Evolutionary conservation across 2,888 invertebrate genomes (phyloP).

Genomic region (Pantelozetes paolii): DNA sequence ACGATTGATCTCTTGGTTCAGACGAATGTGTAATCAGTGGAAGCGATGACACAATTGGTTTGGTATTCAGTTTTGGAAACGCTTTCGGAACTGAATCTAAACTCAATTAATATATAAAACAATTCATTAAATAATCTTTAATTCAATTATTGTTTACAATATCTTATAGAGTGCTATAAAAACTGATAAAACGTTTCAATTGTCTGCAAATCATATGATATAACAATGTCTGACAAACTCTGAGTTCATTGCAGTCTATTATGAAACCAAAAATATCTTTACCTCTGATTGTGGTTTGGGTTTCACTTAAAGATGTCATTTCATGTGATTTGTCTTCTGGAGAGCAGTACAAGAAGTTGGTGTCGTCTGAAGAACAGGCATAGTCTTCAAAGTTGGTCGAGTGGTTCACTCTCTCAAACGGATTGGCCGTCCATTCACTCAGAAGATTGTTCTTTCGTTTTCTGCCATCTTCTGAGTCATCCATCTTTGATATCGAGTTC

Average conservation of each 20-base stretch:
- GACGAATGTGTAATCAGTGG: neutral
- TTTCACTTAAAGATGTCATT: neutral
- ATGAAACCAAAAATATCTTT: neutral
- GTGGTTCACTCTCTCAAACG: slow-evolving; percentile 32
- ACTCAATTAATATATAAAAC: no score
- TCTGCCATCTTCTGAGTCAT: slow-evolving; percentile 1
- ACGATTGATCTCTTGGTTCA: slow-evolving; percentile 3
- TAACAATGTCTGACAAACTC: no score
- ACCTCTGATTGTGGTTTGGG: neutral
- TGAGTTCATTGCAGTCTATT: no score
- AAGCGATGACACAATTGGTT: neutral
- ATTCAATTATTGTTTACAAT: no score
- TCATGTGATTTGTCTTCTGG: neutral
- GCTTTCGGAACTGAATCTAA: neutral
- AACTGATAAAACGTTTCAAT: no score
- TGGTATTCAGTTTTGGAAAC: neutral
- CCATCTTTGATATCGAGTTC: neutral
- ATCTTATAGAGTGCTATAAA: no score
- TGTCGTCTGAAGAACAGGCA: slow-evolving; percentile 35
- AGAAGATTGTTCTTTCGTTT: slow-evolving; percentile 18
- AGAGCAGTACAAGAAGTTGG: neutral
- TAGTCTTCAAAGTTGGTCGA: slow-evolving; percentile 37
- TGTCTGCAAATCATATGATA: no score
- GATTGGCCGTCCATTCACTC: slow-evolving; percentile 19
- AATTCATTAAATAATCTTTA: no score